Conservation (phyloP, 1,140 invertebrate species). For the Tachypleus tridentatus region DNA sequence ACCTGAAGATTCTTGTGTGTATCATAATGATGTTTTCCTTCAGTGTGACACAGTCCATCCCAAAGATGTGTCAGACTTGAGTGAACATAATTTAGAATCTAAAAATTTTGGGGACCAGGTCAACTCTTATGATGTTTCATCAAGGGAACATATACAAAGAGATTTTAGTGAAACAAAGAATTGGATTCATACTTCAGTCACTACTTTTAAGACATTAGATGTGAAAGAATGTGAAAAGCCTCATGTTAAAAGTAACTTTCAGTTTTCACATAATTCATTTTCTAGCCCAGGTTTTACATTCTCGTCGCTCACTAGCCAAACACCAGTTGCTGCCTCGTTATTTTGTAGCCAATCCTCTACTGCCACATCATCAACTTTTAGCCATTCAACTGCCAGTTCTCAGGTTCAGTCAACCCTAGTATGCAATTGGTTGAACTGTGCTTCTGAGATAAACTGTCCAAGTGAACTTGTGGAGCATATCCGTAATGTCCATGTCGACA, state of each 20-base stretch:
- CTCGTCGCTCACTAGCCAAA: no score
- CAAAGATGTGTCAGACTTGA: background rate
- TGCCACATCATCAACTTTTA: background rate
- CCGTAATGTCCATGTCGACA: slow-evolving; percentile 12
- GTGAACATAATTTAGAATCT: background rate
- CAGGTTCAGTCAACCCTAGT: background rate
- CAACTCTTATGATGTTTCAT: no score
- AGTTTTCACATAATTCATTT: no score
- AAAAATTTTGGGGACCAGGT: no score
- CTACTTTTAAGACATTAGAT: no score
- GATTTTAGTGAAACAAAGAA: no score
- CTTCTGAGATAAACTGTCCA: slow-evolving; percentile 7
- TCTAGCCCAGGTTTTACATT: no score
- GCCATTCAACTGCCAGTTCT: background rate
- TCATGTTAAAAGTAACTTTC: background rate
- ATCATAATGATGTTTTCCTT: no score
- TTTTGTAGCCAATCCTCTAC: background rate
- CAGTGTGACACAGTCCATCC: background rate
- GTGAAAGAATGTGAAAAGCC: background rate
- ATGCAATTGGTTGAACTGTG: slow-evolving; percentile 14
- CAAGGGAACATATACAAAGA: no score
- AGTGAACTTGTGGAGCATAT: slow-evolving; percentile 19
- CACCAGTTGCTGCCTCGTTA: no score
- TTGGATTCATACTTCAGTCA: no score
- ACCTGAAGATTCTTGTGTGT: no score